These are phyloP conservation scores for Perognathus longimembris DNA, from an alignment of 2,113 vertebrate species.

Conservation along the genomic window DNA sequence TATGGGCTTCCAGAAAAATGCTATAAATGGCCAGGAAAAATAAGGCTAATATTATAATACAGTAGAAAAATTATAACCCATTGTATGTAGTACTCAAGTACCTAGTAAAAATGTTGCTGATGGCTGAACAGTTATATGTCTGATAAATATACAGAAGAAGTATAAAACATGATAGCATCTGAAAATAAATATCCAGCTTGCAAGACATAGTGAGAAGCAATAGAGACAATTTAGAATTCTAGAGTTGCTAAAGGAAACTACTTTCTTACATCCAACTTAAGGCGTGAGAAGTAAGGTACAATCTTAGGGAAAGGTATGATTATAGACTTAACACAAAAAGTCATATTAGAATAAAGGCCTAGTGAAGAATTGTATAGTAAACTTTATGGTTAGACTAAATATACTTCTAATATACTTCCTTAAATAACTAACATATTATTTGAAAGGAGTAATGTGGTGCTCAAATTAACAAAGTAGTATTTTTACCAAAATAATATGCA, in stretches of 20 bases:
- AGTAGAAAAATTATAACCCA: neutral
- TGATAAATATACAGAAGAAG: neutral
- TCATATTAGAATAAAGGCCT: slow-evolving; percentile 17
- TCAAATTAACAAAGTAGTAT: neutral
- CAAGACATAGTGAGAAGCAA: neutral
- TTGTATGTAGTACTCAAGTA: neutral
- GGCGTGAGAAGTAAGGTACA: neutral
- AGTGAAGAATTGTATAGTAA: neutral
- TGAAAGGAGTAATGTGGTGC: neutral
- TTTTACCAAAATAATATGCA: neutral
- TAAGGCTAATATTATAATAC: neutral
- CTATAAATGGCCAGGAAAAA: neutral
- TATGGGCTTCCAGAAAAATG: neutral
- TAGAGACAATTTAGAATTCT: neutral
- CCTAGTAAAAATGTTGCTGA: neutral
- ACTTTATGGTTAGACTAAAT: neutral
- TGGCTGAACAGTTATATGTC: neutral
- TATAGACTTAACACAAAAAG: neutral
- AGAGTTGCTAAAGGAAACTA: neutral
- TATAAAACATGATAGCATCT: neutral
- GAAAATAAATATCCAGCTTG: slow-evolving; percentile 14
- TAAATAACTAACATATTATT: slow-evolving; percentile 23
- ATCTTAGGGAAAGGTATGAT: neutral
- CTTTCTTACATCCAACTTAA: slow-evolving; percentile 37
- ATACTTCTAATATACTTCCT: neutral